Conservation (phyloP, 1,140 invertebrate species). For the Drosophila elegans region DNA sequence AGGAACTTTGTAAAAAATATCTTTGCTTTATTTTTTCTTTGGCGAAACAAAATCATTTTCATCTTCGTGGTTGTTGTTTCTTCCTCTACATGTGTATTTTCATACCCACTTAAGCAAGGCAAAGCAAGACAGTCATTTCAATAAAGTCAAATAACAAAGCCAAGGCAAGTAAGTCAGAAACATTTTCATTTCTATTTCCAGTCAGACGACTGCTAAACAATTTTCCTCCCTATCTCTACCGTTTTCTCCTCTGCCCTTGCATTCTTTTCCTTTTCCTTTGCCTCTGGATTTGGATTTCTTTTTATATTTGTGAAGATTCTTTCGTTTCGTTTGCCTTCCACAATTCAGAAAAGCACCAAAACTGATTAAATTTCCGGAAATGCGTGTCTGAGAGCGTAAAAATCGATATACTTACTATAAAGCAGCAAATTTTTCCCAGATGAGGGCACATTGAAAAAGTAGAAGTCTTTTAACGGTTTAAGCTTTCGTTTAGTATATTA, state of each 20-base stretch:
- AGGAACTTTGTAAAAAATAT: background rate
- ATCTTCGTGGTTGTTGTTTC: background rate
- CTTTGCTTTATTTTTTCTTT: slow-evolving; percentile 4
- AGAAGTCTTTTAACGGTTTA: slow-evolving; percentile 1
- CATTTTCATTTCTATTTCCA: slow-evolving; percentile 62
- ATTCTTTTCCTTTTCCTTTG: slow-evolving; percentile 17
- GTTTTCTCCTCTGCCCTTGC: background rate
- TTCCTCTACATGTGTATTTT: slow-evolving; percentile 35
- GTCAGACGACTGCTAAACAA: slow-evolving; percentile 56
- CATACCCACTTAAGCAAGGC: slow-evolving; percentile 49
- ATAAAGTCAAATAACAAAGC: slow-evolving; percentile 68
- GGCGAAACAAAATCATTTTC: slow-evolving; percentile 20
- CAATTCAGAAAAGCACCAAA: slow-evolving; percentile 54
- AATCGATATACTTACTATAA: slow-evolving; percentile 62
- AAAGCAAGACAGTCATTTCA: slow-evolving; percentile 54
- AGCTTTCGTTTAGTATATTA: slow-evolving; percentile 25
- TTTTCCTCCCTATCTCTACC: slow-evolving; percentile 7
- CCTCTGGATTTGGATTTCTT: slow-evolving; percentile 41
- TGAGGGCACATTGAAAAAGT: background rate
- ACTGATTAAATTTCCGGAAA: slow-evolving; percentile 72
- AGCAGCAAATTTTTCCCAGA: slow-evolving; percentile 45
- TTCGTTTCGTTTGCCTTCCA: slow-evolving; percentile 32
- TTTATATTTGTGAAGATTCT: slow-evolving; percentile 38
- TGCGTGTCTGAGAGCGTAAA: slow-evolving; percentile 42
- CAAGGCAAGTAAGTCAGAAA: slow-evolving; percentile 59